Evolutionary conservation across 2,888 invertebrate genomes (phyloP).

Genomic region (Eulithis prunata): DNA sequence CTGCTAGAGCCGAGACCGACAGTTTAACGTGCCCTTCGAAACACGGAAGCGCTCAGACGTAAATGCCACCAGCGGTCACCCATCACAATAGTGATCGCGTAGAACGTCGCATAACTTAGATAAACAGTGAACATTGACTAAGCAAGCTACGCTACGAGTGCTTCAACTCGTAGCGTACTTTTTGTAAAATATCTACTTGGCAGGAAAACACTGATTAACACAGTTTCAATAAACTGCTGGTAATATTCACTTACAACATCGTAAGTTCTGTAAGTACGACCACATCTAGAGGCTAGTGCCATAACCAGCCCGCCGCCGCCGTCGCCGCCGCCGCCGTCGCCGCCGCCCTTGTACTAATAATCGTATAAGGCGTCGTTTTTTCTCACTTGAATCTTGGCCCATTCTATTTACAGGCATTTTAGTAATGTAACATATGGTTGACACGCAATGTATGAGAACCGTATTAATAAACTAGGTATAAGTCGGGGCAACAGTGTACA

Average conservation of each 20-base stretch:
- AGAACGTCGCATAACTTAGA: no score
- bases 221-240: background rate
- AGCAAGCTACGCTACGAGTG: no score
- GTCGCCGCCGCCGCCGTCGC: slow-evolving; percentile 14
- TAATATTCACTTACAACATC: slow-evolving; percentile 4
- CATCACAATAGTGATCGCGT: no score
- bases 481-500: no score
- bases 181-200: no score
- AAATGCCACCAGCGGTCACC: no score
- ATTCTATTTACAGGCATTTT: slow-evolving; percentile 20
- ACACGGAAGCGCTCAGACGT: no score
- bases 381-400: slow-evolving; percentile 27
- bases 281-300: slow-evolving; percentile 22
- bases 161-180: background rate
- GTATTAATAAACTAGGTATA: background rate
- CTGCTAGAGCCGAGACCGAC: no score
- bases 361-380: slow-evolving; percentile 40
- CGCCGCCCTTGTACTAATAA: slow-evolving; percentile 35
- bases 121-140: no score
- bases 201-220: background rate
- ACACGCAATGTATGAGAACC: slow-evolving; percentile 27
- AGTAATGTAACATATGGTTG: slow-evolving; percentile 31
- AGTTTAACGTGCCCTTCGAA: no score
- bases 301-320: slow-evolving; percentile 27
- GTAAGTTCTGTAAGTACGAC: slow-evolving; percentile 5